Evolutionary conservation across 2,113 vertebrate species (phyloP), one percentile per base, ranked within the genome.

Genomic region (Petaurus breviceps): DNA sequence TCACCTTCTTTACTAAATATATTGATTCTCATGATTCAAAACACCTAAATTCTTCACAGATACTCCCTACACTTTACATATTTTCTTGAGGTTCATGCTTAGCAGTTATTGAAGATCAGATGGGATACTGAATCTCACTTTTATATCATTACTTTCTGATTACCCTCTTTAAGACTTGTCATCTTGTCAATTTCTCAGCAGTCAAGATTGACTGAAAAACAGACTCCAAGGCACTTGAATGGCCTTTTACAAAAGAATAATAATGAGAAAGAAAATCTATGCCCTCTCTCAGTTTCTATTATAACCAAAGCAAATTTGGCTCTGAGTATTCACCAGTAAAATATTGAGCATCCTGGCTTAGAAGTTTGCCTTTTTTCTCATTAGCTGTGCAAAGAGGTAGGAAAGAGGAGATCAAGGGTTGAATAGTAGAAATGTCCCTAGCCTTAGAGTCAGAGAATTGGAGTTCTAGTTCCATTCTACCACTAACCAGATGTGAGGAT

Each of bases 61-160:
- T 16, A 1, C 37, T 77, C 37, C 10, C n/a, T 31, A 43, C 6
- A 84, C n/a, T 84, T 84, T 46, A 51, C 52, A 53, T 61, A 47
- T n/a, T 89, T 84, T 89, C 92, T 61, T 54, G 94, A 89, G 37
- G 57, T 89, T 91, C 23, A 7, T 50, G 8, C 19, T 6, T 77
- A 52, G 68, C 95, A 3, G 16, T 91, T 91, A 68, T 94, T 52
- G 53, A 43, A 54, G 51, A 93, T 54, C 90, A 92, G 93, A 16
- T 22, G 25, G 12, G 9, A 95, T 50, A 92, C 43, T 53, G 90
- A 57, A 37, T 92, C 53, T 90, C 90, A 91, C 23, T n/a, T 96
- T 92, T 68, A 93, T n/a, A 89, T 93, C n/a, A 94, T 94, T 96
- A 93, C 49, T 23, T 43, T 94, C 28, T 96, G 93, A 94, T 96